Base-by-base conservation (phyloP, 2,797 vertebrate genomes). In the Xerus rutilus region DNA sequence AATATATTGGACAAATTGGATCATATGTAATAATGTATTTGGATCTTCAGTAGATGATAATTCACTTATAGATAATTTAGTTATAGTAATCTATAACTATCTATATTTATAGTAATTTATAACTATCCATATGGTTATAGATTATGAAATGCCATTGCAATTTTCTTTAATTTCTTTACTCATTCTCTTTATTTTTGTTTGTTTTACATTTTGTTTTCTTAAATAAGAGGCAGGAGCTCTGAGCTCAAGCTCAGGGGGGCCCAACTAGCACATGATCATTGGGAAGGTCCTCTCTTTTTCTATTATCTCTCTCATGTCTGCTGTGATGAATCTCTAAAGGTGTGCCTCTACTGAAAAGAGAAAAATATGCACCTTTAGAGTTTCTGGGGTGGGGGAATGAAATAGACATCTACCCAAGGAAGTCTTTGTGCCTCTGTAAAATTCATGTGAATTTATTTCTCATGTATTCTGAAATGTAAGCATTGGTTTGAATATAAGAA, bases 401-500 rank as follows among this genome's bases (percentile, higher is more conserved):
- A n/a, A 32, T 57, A 47, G 57, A 52, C 18, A 64, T 3, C 25
- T 45, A 30, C 1, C 1, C n/a, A 20, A n/a, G 2, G 57, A 74
- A 89, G 52, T 74, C 64, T 57, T 77, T 18, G 8, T 35, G 11
- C 35, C 3, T 39, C 25, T 73, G 15, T 17, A 78, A 86, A 93
- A 90, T 64, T 49, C 15, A 25, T 0, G 13, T 76, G 47, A 47
- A 14, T 78, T 69, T 78, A 43, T 64, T 54, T 70, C 47, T 90
- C 21, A 49, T 23, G 88, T 59, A 65, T 52, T 85, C 57, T 93
- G 3, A 28, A 79, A 8, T 23, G 35, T 81, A 81, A 8, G 4
- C 65, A 30, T 64, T 94, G 28, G 12, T 73, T 77, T 96, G 93
- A 65, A 52, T 39, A 67, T 90, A 86, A 84, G 47, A 92, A 72